Base-by-base conservation (phyloP, 1,140 invertebrate species). In the Anthonomus grandis region DNA sequence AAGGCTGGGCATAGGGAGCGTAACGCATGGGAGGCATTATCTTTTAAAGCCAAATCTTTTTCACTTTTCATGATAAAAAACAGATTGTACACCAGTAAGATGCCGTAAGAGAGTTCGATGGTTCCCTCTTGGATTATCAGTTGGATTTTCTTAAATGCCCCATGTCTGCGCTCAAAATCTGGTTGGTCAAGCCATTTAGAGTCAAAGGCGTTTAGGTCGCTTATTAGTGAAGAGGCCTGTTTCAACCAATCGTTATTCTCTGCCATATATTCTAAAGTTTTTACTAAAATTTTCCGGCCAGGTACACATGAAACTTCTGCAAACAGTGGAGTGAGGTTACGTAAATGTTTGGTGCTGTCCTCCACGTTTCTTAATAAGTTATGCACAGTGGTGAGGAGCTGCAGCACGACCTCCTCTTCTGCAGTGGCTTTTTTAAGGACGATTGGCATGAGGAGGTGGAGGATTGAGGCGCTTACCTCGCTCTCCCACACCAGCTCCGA, bases 151-250 rank as follows among this genome's bases (percentile, higher is more conserved):
- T 82, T 81, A 45, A 90, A 89, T 0, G 86, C 81, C 46, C 86
- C 82, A 10, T 96, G 71, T 61, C 95, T 79, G 56, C 79, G 80
- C 38, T 90, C 82, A 68, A 90, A 95, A 74, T 98, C 93, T 0
- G 95, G 92, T 68, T 97, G 93, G 60, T 97, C 93, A 5, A 96
- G 78, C 82, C 89, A 89, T 50, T 84, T 82, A 17, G 78, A 75
- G 74, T 97, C 89, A 79, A 83, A 96, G 0, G 93, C 83, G 76
- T 97, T 97, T 25, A 98, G 76, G 65, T 88, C 79, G 3, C 65
- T 66, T 4, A 91, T 72, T 4, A 89, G 58, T 4, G 79, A 64
- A 4, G 79, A 75, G 31, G 78, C 71, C 25, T 63, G 60, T 18
- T 53, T 39, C 49, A 70, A 64, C 73, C 81, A 67, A 47, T 76